Evolutionary conservation across 2,888 invertebrate species (phyloP), one percentile per base, ranked within the genome.

Genomic region (Phaedon cochleariae): DNA sequence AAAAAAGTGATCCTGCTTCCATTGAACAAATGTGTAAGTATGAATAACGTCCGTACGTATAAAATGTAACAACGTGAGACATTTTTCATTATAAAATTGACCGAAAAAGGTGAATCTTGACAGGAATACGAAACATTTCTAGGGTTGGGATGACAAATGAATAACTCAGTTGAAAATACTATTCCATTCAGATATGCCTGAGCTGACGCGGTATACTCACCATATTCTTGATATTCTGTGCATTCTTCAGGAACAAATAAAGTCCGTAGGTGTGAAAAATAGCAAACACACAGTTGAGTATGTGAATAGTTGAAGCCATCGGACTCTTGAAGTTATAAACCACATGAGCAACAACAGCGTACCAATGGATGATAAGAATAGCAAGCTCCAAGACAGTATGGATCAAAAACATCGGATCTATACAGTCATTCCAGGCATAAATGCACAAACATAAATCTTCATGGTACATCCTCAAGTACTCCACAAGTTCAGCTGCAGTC

Each of bases 281-380:
- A 0, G 82, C 80, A 64, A 79, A 82, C 15, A 81, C 60, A 63
- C 80, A 78, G 68, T 83, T 83, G 29, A 82, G 65, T 6, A 81
- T 73, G 63, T 83, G 79, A 6, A 81, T 77, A 0, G 77, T 77
- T 20, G 72, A 74, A 21, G 81, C 79, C 29, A 72, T 64, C 2
- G 78, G 77, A 5, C 77, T 71, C 15, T 77, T 70, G 67, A 81
- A 81, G 26, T 72, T 72, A 59, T 80, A 82, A 2, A 80, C 80
- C 46, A 81, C 67, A 63, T 81, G 81, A 20, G 82, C 80, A 22
- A 83, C 78, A 6, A 83, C 82, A 1, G 82, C 81, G 64, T 83
- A 84, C 79, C 82, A 81, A 62, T 81, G 77, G 1, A 83, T 74
- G 49, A 84, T 80, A 26, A 83, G 63, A 5, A 81, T 79, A 0